Conservation (phyloP, 2,888 invertebrate species). For the Epinotia nisella region DNA sequence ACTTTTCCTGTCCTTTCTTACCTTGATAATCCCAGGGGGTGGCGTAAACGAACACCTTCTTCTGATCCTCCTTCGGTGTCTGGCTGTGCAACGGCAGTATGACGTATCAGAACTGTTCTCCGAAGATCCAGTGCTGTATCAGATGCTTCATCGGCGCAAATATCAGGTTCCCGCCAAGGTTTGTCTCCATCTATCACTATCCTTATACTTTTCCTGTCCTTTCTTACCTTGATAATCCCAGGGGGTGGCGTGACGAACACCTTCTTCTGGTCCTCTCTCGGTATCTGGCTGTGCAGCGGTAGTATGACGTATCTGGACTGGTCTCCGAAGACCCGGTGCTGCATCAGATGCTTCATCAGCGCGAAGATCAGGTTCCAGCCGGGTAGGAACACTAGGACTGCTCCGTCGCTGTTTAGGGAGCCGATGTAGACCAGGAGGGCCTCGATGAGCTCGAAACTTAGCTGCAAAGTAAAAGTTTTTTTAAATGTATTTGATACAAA, state of each 20-base stretch:
- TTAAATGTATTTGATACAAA: too few relatives aligned
- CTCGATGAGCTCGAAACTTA: constrained; percentile 97
- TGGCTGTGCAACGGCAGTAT: constrained; percentile 99
- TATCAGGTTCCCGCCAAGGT: constrained; percentile 99
- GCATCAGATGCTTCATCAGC: constrained; percentile 91
- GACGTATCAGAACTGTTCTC: constrained; percentile 86
- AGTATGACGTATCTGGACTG: constrained; percentile 88
- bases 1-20: constrained; percentile 56
- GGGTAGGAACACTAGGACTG: constrained; percentile 96
- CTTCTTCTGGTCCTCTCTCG: constrained; percentile 96
- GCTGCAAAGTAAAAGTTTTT: too few relatives aligned
- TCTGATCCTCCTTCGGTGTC: constrained; percentile 97
- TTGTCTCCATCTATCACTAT: neutral
- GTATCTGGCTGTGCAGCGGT: constrained; percentile 98
- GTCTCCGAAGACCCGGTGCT: constrained; percentile 88
- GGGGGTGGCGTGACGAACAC: constrained; percentile 95
- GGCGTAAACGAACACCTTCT: constrained; percentile 95
- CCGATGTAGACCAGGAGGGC: constrained; percentile 88
- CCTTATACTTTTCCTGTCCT: too few relatives aligned
- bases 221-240: constrained; percentile 91
- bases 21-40: constrained; percentile 93
- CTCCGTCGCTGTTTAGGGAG: constrained; percentile 88
- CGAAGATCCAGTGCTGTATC: constrained; percentile 87
- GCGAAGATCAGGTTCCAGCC: constrained; percentile 99
- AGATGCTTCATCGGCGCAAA: constrained; percentile 95